Evolutionary conservation across 2,888 invertebrate species (phyloP).

Genomic region (Sphaerophoria rueppellii): DNA sequence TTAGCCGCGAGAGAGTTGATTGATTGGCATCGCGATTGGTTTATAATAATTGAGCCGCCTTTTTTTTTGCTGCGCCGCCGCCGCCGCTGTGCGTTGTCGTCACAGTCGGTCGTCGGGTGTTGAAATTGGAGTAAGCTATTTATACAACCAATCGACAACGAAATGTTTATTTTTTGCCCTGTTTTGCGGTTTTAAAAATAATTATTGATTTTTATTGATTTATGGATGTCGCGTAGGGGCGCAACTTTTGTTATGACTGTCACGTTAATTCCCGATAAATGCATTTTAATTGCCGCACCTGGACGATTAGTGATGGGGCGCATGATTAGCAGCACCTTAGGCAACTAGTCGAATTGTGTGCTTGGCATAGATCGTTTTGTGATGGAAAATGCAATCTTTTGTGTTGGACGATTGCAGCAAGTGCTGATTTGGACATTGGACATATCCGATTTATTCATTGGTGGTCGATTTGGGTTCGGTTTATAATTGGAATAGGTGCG

Average conservation of each 20-base stretch:
- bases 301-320: conserved; percentile 63
- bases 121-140: conserved; percentile 73
- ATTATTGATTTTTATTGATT: conserved; percentile 63
- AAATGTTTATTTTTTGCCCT: background rate
- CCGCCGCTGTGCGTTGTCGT: conserved; percentile 53
- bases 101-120: conserved; percentile 64
- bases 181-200: background rate
- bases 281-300: conserved; percentile 74
- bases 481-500: conserved; percentile 43
- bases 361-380: conserved; percentile 16
- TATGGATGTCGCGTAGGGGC: conserved; percentile 72
- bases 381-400: conserved; percentile 36
- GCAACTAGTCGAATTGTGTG: background rate
- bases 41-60: conserved; percentile 47
- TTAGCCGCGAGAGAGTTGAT: conserved; percentile 45
- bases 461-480: conserved; percentile 60
- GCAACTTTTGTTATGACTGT: conserved; percentile 65
- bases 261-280: conserved; percentile 68
- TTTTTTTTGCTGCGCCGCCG: conserved; percentile 24
- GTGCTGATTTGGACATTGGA: conserved; percentile 57
- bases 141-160: conserved; percentile 49
- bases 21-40: conserved; percentile 66
- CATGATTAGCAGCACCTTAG: conserved; percentile 44
- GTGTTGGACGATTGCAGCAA: conserved; percentile 42
- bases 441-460: conserved; percentile 69